These are phyloP conservation scores for Hyperopisus bebe DNA, from an alignment of 2,113 vertebrate genomes.

Conservation along the genomic window DNA sequence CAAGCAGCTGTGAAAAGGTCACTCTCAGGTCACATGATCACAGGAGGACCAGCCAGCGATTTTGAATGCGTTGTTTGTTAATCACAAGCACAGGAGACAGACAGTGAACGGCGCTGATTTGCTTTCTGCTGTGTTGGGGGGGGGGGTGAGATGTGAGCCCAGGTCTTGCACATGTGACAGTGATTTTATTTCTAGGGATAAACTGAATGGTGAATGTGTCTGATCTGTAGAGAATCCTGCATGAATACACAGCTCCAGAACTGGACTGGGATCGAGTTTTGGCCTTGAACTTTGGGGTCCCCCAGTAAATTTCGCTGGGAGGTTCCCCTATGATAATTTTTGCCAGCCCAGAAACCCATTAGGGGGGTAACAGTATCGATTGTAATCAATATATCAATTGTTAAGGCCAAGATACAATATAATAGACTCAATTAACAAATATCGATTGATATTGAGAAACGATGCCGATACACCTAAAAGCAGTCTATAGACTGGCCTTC, in stretches of 20 bases:
- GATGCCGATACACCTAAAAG: background rate
- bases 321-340: background rate
- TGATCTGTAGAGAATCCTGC: background rate
- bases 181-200: background rate
- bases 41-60: background rate
- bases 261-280: background rate
- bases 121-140: background rate
- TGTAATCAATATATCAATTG: background rate
- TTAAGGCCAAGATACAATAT: background rate
- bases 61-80: background rate
- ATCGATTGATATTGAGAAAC: background rate
- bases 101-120: background rate
- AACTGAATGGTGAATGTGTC: background rate
- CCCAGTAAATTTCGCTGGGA: background rate
- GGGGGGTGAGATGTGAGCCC: background rate
- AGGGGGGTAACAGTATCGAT: background rate
- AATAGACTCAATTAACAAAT: background rate
- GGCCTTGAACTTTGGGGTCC: background rate
- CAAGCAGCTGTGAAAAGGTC: conserved; percentile 47
- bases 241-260: background rate
- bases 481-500: background rate
- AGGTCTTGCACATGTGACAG: background rate
- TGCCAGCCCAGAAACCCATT: background rate
- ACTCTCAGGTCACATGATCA: conserved; percentile 4
- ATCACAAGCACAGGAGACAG: background rate